Evolutionary conservation across 2,888 invertebrate genomes (phyloP).

Genomic region (Lasiommata megera): DNA sequence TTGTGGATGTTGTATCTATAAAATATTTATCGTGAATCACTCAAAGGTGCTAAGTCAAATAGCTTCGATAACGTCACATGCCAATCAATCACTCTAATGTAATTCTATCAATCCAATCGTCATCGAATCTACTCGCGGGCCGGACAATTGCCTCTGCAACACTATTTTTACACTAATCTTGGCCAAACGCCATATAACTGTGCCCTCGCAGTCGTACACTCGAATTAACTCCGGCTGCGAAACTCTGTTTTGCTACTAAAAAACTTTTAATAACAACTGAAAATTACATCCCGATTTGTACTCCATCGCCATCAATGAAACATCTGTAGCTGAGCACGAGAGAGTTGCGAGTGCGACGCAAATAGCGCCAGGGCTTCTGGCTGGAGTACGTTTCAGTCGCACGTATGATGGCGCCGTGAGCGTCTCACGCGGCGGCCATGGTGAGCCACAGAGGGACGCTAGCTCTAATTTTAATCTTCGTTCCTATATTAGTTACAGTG

Average conservation of each 20-base stretch:
- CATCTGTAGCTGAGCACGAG: conserved; percentile 51
- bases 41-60: not conserved
- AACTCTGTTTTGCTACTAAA: conserved; percentile 62
- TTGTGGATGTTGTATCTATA: not conserved
- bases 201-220: conserved; percentile 83
- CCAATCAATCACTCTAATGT: conserved; percentile 36
- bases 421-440: conserved; percentile 66
- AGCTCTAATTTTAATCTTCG: conserved; percentile 72
- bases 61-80: conserved; percentile 2
- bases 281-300: conserved; percentile 46
- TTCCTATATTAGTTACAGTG: conserved; percentile 74
- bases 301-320: conserved; percentile 59
- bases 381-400: conserved; percentile 58
- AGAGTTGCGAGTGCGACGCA: conserved; percentile 50
- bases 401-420: conserved; percentile 74
- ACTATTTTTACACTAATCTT: conserved; percentile 75
- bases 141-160: conserved; percentile 72
- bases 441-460: conserved; percentile 71
- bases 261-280: conserved; percentile 44
- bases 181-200: conserved; percentile 72
- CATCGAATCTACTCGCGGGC: conserved; percentile 54
- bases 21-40: not conserved
- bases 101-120: conserved; percentile 57
- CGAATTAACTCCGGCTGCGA: conserved; percentile 82
- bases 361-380: conserved; percentile 58